Conservation (phyloP, 2,888 invertebrate species). For the Aphodius granarius region DNA sequence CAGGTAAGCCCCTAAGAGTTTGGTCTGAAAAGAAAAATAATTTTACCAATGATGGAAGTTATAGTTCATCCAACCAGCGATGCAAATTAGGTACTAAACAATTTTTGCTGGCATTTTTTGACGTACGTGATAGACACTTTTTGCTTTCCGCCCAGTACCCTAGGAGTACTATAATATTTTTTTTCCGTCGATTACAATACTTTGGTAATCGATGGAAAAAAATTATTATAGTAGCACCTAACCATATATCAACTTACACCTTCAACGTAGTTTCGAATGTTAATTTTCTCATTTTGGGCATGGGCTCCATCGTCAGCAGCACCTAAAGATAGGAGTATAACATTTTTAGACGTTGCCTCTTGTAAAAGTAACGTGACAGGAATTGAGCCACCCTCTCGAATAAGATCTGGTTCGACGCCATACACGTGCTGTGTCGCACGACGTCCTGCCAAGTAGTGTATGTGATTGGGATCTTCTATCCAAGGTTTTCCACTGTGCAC, state of each 20-base stretch:
- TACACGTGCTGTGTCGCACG: constrained; percentile 81
- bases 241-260: constrained; percentile 53
- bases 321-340: constrained; percentile 91
- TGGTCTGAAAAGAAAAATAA: constrained; percentile 65
- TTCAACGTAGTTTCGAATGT: constrained; percentile 87
- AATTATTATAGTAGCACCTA: neutral
- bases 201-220: no score
- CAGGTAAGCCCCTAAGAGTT: constrained; percentile 85
- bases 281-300: constrained; percentile 96
- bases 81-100: no score
- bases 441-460: constrained; percentile 87
- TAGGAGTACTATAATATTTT: no score
- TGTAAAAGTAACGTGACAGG: constrained; percentile 93
- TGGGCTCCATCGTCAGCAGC: constrained; percentile 96
- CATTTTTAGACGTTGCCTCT: constrained; percentile 89
- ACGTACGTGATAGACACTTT: no score
- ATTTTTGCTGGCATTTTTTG: no score
- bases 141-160: no score
- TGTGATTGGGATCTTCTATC: constrained; percentile 89
- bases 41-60: no score
- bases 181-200: no score
- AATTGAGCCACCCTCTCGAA: constrained; percentile 95
- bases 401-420: constrained; percentile 87
- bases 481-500: constrained; percentile 76
- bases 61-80: no score